Conservation (phyloP, 37 sponge, comb jelly and placozoan genomes). For the Beroe forskalii region DNA sequence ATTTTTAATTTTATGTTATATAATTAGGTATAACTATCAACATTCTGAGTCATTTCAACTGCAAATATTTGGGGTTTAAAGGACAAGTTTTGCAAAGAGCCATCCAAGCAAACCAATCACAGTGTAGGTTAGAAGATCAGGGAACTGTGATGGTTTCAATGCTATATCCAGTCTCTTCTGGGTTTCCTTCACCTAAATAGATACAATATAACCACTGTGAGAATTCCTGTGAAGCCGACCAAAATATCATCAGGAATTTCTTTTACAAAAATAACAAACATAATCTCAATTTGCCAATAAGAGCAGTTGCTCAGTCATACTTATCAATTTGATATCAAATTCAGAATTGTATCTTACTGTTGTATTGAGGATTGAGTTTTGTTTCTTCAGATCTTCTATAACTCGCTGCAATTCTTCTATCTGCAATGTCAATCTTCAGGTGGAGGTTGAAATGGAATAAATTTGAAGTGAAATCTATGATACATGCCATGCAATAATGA, state of each 20-base stretch:
- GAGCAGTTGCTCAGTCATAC: neutral
- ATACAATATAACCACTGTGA: neutral
- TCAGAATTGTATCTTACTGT: slow-evolving; percentile 5
- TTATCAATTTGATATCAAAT: neutral
- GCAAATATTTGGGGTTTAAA: too few relatives aligned
- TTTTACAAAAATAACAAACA: neutral
- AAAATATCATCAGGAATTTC: neutral
- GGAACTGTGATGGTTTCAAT: slow-evolving; percentile 56
- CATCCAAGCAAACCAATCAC: slow-evolving; percentile 31
- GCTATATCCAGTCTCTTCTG: slow-evolving; percentile 30
- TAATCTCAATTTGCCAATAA: neutral
- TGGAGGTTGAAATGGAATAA: too few relatives aligned
- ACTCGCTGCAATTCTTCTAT: neutral
- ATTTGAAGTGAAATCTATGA: too few relatives aligned
- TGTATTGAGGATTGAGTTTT: slow-evolving; percentile 16
- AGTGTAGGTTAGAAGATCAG: slow-evolving; percentile 57
- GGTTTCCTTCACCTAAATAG: slow-evolving; percentile 24
- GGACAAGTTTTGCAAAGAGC: slow-evolving; percentile 54
- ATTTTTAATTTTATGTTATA: too few relatives aligned
- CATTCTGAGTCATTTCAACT: too few relatives aligned
- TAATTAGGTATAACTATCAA: too few relatives aligned
- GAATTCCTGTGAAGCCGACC: neutral
- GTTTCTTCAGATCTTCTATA: slow-evolving; percentile 20
- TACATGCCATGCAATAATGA: too few relatives aligned
- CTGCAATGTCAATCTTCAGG: neutral